Conservation (phyloP, 2,888 invertebrate genomes). For the Synergus itoensis region DNA sequence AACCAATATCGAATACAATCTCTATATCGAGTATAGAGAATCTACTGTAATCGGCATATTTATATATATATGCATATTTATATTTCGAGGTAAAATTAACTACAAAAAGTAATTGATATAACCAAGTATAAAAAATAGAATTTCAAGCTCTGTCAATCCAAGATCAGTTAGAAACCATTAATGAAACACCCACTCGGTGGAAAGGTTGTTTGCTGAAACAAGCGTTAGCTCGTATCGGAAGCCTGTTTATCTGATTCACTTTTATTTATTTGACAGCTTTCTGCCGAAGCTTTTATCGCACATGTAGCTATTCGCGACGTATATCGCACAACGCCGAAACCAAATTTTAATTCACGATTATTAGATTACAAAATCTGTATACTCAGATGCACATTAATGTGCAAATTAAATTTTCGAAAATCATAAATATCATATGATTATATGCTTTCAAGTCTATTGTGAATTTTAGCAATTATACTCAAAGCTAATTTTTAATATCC, state of each 20-base stretch:
- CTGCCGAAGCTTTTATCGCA: not conserved
- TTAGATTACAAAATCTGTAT: too few species aligned
- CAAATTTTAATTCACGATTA: not conserved
- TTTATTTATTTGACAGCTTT: constrained; percentile 15
- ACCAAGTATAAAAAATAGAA: not conserved
- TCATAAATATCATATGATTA: too few species aligned
- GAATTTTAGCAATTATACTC: too few species aligned
- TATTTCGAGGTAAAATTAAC: not conserved
- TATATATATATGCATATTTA: not conserved
- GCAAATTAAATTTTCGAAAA: too few species aligned
- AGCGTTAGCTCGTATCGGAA: constrained; percentile 3
- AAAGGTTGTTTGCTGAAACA: not conserved
- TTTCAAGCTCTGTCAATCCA: not conserved
- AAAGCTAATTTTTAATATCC: too few species aligned
- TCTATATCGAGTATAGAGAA: not conserved
- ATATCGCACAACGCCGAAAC: not conserved
- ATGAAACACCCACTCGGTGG: constrained; percentile 3
- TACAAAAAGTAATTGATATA: not conserved
- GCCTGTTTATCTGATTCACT: constrained; percentile 15
- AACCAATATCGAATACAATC: constrained; percentile 22
- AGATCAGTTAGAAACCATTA: constrained; percentile 10
- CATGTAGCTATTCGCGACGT: not conserved
- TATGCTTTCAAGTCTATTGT: too few species aligned
- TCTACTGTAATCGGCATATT: not conserved
- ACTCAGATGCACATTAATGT: too few species aligned